A percentile compares a stretch with the other conserved stretches of the same genome.
These are phyloP conservation scores for Pachydiplax longipennis DNA, from an alignment of 2,888 invertebrate species.

Conservation along the genomic window DNA sequence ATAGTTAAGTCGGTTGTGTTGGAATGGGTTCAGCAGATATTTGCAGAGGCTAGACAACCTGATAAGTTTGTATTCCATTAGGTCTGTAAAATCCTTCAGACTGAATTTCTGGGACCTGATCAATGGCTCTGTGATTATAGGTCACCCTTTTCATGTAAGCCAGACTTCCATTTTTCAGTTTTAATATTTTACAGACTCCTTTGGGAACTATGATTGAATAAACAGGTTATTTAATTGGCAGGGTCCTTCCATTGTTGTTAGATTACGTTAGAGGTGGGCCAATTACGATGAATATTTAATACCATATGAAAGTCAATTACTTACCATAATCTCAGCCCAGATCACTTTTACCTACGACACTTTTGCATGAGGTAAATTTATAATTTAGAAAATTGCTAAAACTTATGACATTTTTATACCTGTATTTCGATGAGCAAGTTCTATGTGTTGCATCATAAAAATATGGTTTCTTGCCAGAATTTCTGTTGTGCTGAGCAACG, in stretches of 20 bases:
- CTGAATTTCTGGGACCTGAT: constrained; percentile 37
- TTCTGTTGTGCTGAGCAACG: not conserved
- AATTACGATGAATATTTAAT: not conserved
- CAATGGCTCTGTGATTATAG: constrained; percentile 39
- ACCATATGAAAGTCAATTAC: not conserved
- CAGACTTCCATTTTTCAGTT: not conserved
- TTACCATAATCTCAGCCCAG: not conserved
- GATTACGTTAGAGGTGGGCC: not conserved
- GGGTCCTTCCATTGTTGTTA: not conserved
- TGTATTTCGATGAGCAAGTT: not conserved
- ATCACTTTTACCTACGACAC: not conserved
- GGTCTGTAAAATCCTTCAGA: constrained; percentile 16
- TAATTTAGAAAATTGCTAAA: not conserved
- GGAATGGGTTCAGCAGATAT: constrained; percentile 18
- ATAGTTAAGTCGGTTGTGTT: not conserved
- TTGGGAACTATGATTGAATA: not conserved
- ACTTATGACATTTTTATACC: not conserved
- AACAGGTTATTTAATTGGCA: not conserved
- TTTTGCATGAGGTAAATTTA: not conserved
- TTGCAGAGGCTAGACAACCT: constrained; percentile 12
- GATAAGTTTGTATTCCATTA: constrained; percentile 16
- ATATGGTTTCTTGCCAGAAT: not conserved
- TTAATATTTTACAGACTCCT: not conserved
- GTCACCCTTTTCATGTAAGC: constrained; percentile 4
- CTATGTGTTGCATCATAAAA: not conserved